phyloP scores from a whole-genome alignment of 2,797 vertebrate genomes.

The Oophaga sylvatica region DNA sequence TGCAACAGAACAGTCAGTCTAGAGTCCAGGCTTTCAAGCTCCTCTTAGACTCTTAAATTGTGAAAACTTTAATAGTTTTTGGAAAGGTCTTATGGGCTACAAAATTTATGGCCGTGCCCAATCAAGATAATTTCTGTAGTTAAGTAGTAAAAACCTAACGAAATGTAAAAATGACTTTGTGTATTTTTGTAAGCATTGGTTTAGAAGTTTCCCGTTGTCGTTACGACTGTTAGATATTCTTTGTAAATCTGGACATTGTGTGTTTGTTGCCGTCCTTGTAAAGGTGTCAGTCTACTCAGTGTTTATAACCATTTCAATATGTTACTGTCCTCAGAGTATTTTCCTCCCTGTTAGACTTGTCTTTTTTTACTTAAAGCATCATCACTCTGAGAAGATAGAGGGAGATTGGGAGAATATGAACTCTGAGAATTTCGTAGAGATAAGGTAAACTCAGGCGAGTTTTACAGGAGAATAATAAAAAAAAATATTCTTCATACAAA shows the following conservation, averaged over 20 bases:
- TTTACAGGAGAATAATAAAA: constrained; percentile 52
- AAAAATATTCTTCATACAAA: constrained; percentile 65
- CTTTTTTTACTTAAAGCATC: constrained; percentile 4
- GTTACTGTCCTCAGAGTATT: constrained; percentile 24
- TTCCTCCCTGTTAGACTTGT: constrained; percentile 18
- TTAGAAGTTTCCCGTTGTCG: no score
- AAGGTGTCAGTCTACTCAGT: background rate
- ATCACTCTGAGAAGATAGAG: constrained; percentile 42
- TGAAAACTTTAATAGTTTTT: background rate
- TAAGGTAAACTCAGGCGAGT: constrained; percentile 40
- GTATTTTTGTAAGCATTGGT: no score
- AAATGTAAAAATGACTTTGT: no score
- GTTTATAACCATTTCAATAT: constrained; percentile 2
- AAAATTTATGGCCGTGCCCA: background rate
- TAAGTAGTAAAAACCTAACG: no score
- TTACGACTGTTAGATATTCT: background rate
- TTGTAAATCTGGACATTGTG: background rate
- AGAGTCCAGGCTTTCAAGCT: background rate
- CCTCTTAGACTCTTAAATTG: background rate
- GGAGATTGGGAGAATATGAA: constrained; percentile 48
- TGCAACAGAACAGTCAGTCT: background rate
- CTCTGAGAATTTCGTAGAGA: constrained; percentile 47
- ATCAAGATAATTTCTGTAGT: background rate
- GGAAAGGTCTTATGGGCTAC: background rate
- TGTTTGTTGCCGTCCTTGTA: background rate